Evolutionary conservation across 2,113 vertebrate genomes (phyloP).

Genomic region (Misgurnus anguillicaudatus): DNA sequence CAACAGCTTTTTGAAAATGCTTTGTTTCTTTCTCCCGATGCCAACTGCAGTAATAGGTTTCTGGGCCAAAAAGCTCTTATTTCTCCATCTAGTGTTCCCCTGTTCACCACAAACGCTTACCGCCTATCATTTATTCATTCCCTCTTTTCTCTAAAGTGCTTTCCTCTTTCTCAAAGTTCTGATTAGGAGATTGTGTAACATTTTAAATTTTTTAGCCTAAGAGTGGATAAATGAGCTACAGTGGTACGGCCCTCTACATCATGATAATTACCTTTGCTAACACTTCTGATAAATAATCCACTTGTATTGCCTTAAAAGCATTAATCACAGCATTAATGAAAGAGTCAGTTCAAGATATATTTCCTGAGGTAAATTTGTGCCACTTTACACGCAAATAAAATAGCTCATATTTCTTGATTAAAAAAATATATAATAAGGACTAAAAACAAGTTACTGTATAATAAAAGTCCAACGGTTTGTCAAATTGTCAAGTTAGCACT

Average conservation of each 20-base stretch:
- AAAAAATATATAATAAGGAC: background rate
- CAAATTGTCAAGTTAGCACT: conserved; percentile 41
- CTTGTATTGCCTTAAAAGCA: conserved; percentile 21
- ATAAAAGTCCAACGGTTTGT: conserved; percentile 23
- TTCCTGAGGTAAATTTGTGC: conserved; percentile 6
- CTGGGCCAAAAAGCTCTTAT: conserved; percentile 13
- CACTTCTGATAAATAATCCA: conserved; percentile 25
- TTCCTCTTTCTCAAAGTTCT: conserved; percentile 30
- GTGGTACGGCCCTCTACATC: conserved; percentile 28
- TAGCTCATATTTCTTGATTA: background rate
- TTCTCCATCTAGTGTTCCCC: conserved; percentile 16
- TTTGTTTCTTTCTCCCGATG: conserved; percentile 17
- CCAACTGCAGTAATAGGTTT: conserved; percentile 22
- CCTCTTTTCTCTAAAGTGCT: conserved; percentile 35
- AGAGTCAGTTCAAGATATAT: background rate
- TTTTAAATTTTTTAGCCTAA: conserved; percentile 25
- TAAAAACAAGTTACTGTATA: conserved; percentile 1
- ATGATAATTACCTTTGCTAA: conserved; percentile 27
- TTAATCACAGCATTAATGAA: conserved; percentile 38
- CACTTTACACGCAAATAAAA: background rate
- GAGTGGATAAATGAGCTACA: conserved; percentile 11
- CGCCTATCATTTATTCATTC: conserved; percentile 49
- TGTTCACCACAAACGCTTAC: conserved; percentile 38
- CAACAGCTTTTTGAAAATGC: conserved; percentile 8
- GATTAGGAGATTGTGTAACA: conserved; percentile 29